Evolutionary conservation across 2,888 invertebrate species (phyloP).

Genomic region (Theretra japonica): DNA sequence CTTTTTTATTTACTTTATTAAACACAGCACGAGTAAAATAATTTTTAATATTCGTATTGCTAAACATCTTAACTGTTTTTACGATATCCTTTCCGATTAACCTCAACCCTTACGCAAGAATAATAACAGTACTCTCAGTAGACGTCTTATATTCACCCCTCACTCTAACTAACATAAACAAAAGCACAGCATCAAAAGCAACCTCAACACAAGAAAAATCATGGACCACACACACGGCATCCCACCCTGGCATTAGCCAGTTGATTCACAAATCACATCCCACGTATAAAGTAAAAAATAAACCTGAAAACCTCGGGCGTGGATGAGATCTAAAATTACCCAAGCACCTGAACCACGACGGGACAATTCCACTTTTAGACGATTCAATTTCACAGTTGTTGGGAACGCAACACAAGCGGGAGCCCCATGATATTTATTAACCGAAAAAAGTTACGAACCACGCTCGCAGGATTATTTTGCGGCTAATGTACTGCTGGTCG

Average conservation of each 20-base stretch:
- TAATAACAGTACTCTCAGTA: no score
- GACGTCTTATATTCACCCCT: neutral
- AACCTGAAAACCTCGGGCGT: neutral
- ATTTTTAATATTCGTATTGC: no score
- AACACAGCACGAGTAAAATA: no score
- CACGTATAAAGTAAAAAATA: slow-evolving; percentile 25
- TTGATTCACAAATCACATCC: neutral
- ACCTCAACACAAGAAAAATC: neutral
- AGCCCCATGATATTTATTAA: slow-evolving; percentile 36
- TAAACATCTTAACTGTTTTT: no score
- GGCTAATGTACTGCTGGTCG: neutral
- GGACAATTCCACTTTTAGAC: slow-evolving; percentile 45
- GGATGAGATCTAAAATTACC: slow-evolving; percentile 24
- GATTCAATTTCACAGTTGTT: slow-evolving; percentile 74
- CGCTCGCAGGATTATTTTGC: neutral
- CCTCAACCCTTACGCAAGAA: no score
- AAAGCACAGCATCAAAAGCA: neutral
- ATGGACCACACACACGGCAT: neutral
- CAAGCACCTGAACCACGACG: slow-evolving; percentile 44
- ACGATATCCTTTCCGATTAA: no score
- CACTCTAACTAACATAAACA: neutral
- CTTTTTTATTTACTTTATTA: no score
- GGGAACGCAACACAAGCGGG: slow-evolving; percentile 57
- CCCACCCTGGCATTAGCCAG: neutral
- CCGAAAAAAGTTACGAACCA: slow-evolving; percentile 28